Conservation (phyloP, 2,113 vertebrate genomes). For the Rhineura floridana region DNA sequence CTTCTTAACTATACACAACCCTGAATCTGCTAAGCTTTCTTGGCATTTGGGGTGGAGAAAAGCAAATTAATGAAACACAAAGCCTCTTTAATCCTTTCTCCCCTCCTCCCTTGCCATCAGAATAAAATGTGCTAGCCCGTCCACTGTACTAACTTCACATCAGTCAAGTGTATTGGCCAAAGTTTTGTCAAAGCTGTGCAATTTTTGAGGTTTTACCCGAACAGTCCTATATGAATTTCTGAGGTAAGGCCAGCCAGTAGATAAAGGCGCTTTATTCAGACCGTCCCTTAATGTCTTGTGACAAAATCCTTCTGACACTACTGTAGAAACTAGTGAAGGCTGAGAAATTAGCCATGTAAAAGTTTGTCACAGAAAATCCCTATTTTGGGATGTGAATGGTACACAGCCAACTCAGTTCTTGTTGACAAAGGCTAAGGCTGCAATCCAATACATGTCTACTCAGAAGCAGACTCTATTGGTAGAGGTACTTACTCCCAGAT, state of each 20-base stretch:
- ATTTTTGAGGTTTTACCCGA: rapidly evolving
- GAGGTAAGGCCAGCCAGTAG: constrained; percentile 44
- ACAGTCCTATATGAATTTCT: neutral
- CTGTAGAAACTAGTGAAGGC: constrained; percentile 15
- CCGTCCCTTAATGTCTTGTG: neutral
- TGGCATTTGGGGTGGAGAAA: constrained; percentile 2
- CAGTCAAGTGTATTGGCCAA: neutral
- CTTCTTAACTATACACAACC: constrained; percentile 36
- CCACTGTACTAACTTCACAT: neutral
- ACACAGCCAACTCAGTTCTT: neutral
- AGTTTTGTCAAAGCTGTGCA: rapidly evolving
- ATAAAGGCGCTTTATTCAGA: neutral
- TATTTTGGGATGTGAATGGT: constrained; percentile 25
- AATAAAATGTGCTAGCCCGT: rapidly evolving
- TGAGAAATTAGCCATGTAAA: constrained; percentile 26
- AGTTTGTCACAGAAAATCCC: constrained; percentile 23
- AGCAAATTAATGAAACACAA: constrained; percentile 40
- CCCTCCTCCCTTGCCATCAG: neutral
- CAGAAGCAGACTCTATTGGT: no score
- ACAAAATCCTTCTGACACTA: constrained; percentile 41
- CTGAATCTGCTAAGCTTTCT: constrained; percentile 54
- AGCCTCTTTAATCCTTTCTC: neutral
- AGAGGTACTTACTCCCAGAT: no score
- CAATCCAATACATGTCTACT: no score
- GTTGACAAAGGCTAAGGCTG: neutral